Evolutionary conservation across 2,888 invertebrate genomes (phyloP), one percentile per base, ranked within the genome.

Genomic region (Gymnosoma rotundatum): DNA sequence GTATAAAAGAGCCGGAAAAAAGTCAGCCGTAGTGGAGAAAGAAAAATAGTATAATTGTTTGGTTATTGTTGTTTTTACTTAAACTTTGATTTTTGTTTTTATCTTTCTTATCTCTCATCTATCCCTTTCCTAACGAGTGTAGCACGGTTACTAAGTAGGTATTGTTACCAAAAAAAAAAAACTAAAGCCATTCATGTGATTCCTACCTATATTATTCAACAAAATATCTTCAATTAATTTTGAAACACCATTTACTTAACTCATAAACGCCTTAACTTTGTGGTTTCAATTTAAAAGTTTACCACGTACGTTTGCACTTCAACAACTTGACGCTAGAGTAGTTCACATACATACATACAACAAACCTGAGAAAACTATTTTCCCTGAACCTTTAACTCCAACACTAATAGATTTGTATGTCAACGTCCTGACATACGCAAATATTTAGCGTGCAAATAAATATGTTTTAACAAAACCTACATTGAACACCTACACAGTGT

Each of bases 331-430:
- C 54, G 60, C 67, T 36, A 12, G 25, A 50, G 36, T 58, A 1
- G 16, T 16, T 45, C 14, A 61, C 38, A 66, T 48, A 36, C 32
- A 70, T 45, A 42, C 6, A 18, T 25, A 5, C 32, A 9, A 25
- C 45, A 42, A 21, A 32, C 14, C 14, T 25, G 1, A 25, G 8
- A n/a, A 1, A 20, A 12, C 6, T 45, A 18, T 66, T 5, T 58
- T 4, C 38, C 38, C 21, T 63, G 25, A 54, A 48, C 36, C 50
- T 60, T 66, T 69, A 16, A 78, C 48, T 52, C 25, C 38, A 50
- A n/a, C 20, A 73, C 60, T 73, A 79, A 64, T 75, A 79, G 60
- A 60, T 66, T 75, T 60, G 50, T 84, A 61, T 78, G 69, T 70
- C 81, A 78, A 66, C 58, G 69, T 63, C 16, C 16, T 16, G 20